These are phyloP conservation scores for Tetrao urogallus DNA, from an alignment of 2,113 vertebrate genomes.

Conservation along the genomic window DNA sequence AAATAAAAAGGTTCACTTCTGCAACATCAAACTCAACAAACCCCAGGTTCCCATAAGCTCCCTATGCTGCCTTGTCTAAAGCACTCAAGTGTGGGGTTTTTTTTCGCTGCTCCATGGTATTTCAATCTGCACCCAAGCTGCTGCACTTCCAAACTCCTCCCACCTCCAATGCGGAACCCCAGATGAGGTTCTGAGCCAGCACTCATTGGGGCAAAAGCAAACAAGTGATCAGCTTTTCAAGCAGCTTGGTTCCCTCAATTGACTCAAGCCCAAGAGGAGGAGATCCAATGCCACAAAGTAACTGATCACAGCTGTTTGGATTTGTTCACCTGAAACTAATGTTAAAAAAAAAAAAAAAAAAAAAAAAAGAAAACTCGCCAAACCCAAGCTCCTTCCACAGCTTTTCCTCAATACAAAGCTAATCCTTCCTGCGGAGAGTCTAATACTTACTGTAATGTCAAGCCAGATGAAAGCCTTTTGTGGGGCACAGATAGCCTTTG, in stretches of 20 bases:
- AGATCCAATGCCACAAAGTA: neutral
- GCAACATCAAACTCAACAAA: neutral
- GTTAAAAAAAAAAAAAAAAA: neutral
- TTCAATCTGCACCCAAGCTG: neutral
- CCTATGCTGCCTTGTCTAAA: neutral
- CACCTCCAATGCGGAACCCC: too few relatives aligned
- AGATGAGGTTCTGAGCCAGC: neutral
- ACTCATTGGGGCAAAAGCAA: neutral
- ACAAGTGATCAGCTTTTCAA: neutral
- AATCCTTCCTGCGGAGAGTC: neutral
- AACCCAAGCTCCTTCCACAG: neutral
- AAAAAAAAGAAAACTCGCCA: accelerated
- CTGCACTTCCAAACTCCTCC: neutral
- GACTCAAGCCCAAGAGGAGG: neutral
- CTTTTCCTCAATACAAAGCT: neutral
- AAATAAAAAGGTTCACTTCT: neutral
- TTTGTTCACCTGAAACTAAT: neutral
- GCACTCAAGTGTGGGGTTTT: neutral
- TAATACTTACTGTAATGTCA: neutral
- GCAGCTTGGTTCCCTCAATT: neutral
- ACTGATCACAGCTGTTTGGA: neutral
- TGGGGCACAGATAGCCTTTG: neutral
- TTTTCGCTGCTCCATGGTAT: neutral
- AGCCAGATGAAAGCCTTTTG: neutral
- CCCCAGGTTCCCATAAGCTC: neutral